Percentiles rank a stretch among this genome's conserved stretches.
Evolutionary conservation across 2,888 invertebrate species (phyloP).

Genomic region (Amphipyra berbera): DNA sequence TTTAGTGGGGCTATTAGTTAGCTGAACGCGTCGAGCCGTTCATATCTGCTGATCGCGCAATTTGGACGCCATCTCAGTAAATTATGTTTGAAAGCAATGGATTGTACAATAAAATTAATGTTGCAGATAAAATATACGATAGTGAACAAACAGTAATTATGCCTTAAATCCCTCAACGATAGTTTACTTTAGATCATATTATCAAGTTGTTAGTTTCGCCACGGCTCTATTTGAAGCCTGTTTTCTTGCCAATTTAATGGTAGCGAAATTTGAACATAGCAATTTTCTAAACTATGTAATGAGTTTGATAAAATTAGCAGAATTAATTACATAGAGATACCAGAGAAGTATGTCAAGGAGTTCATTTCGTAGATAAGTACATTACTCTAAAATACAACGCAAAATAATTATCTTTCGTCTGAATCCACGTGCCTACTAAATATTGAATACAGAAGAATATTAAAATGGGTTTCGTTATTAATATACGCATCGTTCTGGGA

Average conservation of each 20-base stretch:
- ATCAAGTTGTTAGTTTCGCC: slow-evolving; percentile 43
- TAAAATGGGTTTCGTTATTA: slow-evolving; percentile 53
- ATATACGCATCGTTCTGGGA: slow-evolving; percentile 26
- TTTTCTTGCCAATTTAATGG: slow-evolving; percentile 43
- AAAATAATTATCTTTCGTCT: slow-evolving; percentile 35
- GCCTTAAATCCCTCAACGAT: slow-evolving; percentile 36
- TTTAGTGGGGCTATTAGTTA: slow-evolving; percentile 61
- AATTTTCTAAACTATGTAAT: slow-evolving; percentile 42
- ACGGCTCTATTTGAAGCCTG: slow-evolving; percentile 30
- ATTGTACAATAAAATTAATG: slow-evolving; percentile 46
- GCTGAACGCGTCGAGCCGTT: slow-evolving; percentile 51
- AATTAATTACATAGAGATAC: slow-evolving; percentile 37
- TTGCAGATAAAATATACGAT: slow-evolving; percentile 23
- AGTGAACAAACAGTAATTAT: slow-evolving; percentile 39
- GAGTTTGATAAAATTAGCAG: slow-evolving; percentile 36
- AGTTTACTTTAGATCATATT: slow-evolving; percentile 39
- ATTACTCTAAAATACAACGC: slow-evolving; percentile 36
- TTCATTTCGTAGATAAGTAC: slow-evolving; percentile 41
- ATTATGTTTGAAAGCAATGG: slow-evolving; percentile 35
- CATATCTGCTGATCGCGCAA: slow-evolving; percentile 56
- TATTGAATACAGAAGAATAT: slow-evolving; percentile 40
- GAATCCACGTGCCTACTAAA: slow-evolving; percentile 17
- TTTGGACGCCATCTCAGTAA: slow-evolving; percentile 45
- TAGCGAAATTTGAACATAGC: slow-evolving; percentile 28
- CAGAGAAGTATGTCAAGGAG: slow-evolving; percentile 42